Evolutionary conservation across 2,888 invertebrate species (phyloP).

Genomic region (Nowickia ferox): DNA sequence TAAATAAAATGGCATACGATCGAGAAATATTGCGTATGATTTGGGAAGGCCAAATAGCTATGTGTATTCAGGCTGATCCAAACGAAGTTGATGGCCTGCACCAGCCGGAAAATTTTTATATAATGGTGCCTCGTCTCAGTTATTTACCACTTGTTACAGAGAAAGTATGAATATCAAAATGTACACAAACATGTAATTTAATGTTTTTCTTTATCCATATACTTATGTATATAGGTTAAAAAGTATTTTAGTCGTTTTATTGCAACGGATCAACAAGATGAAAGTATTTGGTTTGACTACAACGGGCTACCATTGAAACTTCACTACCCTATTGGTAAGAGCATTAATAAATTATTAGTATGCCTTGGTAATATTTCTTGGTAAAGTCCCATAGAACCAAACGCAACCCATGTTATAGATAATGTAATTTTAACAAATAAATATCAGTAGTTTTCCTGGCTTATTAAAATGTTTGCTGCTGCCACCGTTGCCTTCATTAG

Average conservation of each 20-base stretch:
- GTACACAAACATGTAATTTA: not conserved
- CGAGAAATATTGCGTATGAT: slow-evolving; percentile 96
- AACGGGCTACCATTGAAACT: slow-evolving; percentile 96
- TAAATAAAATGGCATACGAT: slow-evolving; percentile 93
- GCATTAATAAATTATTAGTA: not conserved
- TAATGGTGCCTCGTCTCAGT: slow-evolving; percentile 96
- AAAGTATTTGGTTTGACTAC: slow-evolving; percentile 97
- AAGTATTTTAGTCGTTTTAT: slow-evolving; percentile 94
- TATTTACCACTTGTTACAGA: slow-evolving; percentile 98
- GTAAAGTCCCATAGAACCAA: no score
- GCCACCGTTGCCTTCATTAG: no score
- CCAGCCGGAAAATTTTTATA: slow-evolving; percentile 95
- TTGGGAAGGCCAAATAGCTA: slow-evolving; percentile 97
- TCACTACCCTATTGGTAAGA: slow-evolving; percentile 89
- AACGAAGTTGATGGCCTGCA: slow-evolving; percentile 95
- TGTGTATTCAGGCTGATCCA: slow-evolving; percentile 94
- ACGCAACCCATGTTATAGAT: no score
- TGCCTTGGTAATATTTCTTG: not conserved
- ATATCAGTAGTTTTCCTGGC: no score
- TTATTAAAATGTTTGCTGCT: no score
- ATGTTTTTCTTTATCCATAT: not conserved
- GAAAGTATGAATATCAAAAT: slow-evolving; percentile 87
- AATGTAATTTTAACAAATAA: no score
- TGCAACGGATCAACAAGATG: slow-evolving; percentile 91
- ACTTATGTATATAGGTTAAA: slow-evolving; percentile 86